Evolutionary conservation across 2,113 vertebrate genomes (phyloP).

Genomic region (Sialia sialis): DNA sequence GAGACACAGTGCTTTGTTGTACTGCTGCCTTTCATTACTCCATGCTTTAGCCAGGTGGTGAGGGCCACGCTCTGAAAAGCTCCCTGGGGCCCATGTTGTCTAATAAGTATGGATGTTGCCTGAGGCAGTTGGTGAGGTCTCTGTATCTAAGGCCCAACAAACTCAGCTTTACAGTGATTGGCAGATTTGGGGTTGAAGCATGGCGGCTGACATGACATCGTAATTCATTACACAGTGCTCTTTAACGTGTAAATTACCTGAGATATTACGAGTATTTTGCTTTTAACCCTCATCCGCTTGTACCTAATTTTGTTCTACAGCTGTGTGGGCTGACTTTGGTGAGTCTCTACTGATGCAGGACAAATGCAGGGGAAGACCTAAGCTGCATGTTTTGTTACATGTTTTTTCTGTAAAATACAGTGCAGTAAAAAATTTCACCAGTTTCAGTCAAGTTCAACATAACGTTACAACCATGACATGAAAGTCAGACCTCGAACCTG

Average conservation of each 20-base stretch:
- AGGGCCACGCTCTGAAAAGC: conserved; percentile 32
- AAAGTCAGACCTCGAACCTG: conserved; percentile 18
- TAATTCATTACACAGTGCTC: conserved; percentile 27
- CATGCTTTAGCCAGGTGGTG: conserved; percentile 46
- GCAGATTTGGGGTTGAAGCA: conserved; percentile 44
- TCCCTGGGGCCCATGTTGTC: conserved; percentile 46
- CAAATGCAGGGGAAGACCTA: background rate
- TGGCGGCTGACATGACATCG: conserved; percentile 46
- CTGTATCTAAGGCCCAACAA: conserved; percentile 53
- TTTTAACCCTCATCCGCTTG: background rate
- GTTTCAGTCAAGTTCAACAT: conserved; percentile 13
- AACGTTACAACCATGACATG: conserved; percentile 29
- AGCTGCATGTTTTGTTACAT: background rate
- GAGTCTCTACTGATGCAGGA: background rate
- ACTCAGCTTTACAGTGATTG: conserved; percentile 58
- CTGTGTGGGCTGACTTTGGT: background rate
- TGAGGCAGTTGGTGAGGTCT: conserved; percentile 58
- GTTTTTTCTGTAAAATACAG: conserved; percentile 1
- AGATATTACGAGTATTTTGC: background rate
- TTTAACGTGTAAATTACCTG: conserved; percentile 46
- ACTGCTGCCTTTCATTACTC: conserved; percentile 11
- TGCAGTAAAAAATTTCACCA: background rate
- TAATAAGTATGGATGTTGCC: conserved; percentile 70
- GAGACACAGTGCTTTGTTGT: conserved; percentile 13
- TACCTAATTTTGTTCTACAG: background rate